phyloP scores from a whole-genome alignment of 2,113 vertebrate genomes.

The Scopus umbretta region DNA sequence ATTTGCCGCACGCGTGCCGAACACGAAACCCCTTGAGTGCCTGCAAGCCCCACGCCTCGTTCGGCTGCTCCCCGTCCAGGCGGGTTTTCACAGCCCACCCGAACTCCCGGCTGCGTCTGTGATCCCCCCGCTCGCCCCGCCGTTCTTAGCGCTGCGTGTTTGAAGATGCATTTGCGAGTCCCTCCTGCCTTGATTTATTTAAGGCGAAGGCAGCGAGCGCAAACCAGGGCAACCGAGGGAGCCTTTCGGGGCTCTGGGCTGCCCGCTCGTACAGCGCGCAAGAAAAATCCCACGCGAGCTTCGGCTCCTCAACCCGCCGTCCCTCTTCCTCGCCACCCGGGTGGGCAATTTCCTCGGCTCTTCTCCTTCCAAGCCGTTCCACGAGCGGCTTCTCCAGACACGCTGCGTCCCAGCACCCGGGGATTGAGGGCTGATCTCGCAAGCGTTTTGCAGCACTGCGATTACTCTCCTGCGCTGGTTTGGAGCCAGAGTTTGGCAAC shows the following conservation, averaged over 20 bases:
- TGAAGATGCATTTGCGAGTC: not conserved
- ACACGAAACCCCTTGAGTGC: not conserved
- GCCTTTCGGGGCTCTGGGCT: not conserved
- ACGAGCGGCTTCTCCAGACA: rapidly evolving
- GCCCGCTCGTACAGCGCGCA: not conserved
- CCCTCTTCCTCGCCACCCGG: not conserved
- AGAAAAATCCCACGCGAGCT: not conserved
- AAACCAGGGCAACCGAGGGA: not conserved
- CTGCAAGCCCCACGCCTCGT: no score
- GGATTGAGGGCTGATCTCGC: not conserved
- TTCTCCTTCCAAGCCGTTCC: not conserved
- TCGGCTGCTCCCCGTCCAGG: not conserved
- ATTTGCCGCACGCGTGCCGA: not conserved
- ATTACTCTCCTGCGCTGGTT: not conserved
- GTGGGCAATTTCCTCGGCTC: no score
- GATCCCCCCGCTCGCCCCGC: no score
- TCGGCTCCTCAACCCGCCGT: not conserved
- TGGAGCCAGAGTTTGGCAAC: not conserved
- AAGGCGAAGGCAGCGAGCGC: not conserved
- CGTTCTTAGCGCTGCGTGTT: not conserved
- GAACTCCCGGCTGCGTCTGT: not conserved
- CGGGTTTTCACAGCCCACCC: not conserved
- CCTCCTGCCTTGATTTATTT: not conserved
- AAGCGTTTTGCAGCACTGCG: not conserved
- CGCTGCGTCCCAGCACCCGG: not conserved